phyloP scores from a whole-genome alignment of 2,888 invertebrate genomes.

The Drosophila antonietae region DNA sequence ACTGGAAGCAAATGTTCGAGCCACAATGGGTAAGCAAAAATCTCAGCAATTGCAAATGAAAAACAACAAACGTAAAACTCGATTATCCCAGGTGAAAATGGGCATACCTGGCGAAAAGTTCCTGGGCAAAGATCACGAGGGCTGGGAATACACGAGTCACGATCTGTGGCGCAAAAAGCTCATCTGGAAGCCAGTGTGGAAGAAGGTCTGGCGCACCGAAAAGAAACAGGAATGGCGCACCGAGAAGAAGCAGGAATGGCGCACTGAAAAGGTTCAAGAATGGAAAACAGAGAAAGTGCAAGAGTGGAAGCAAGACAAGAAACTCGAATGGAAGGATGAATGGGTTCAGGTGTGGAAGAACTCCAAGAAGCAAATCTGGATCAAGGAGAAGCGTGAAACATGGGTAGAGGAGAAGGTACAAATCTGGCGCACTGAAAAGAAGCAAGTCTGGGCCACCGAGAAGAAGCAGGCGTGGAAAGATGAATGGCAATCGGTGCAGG shows the following conservation, averaged over 20 bases:
- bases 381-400: conserved; percentile 90
- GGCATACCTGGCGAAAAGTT: conserved; percentile 92
- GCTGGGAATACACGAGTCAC: conserved; percentile 93
- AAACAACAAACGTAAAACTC: not conserved
- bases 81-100: conserved; percentile 83
- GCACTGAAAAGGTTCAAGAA: conserved; percentile 87
- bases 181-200: conserved; percentile 88
- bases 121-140: conserved; percentile 92
- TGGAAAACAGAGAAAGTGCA: conserved; percentile 93
- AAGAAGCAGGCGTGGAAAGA: conserved; percentile 91
- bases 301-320: conserved; percentile 92
- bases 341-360: conserved; percentile 90
- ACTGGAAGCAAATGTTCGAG: conserved; percentile 87
- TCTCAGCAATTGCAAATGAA: not conserved
- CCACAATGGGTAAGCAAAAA: conserved; percentile 85
- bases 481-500: conserved; percentile 89
- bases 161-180: conserved; percentile 94
- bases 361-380: conserved; percentile 91
- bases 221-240: conserved; percentile 91
- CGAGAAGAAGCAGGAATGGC: conserved; percentile 89
- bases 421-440: conserved; percentile 87
- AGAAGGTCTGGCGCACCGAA: conserved; percentile 92
- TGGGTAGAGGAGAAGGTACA: conserved; percentile 90
- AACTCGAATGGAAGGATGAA: conserved; percentile 87
- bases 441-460: conserved; percentile 86